phyloP scores from a whole-genome alignment of 2,888 invertebrate species.

The Trisateles emortualis region DNA sequence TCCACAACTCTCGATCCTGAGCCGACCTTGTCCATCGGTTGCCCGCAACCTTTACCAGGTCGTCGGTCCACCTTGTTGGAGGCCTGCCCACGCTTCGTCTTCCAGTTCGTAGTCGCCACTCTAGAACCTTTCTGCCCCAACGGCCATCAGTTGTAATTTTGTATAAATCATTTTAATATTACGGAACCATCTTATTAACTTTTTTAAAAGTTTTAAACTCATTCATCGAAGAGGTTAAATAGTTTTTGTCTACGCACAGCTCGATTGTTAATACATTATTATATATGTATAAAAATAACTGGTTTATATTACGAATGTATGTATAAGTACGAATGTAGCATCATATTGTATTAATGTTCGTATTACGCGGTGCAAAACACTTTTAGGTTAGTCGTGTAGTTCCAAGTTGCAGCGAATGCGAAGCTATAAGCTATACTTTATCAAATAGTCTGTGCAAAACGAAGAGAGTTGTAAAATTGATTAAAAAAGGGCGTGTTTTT shows the following conservation, averaged over 20 bases:
- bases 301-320: conserved; percentile 8
- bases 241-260: conserved; percentile 34
- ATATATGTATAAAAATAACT: conserved; percentile 17
- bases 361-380: not conserved
- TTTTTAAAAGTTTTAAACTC: conserved; percentile 26
- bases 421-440: not conserved
- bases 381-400: not conserved
- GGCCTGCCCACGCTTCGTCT: too few species aligned
- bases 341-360: conserved; percentile 7
- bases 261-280: conserved; percentile 16
- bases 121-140: too few species aligned
- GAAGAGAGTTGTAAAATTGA: not conserved
- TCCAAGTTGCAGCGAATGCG: not conserved
- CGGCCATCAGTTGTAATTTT: too few species aligned
- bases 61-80: too few species aligned
- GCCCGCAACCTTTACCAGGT: too few species aligned
- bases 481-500: too few species aligned
- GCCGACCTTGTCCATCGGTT: too few species aligned
- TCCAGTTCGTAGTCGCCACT: too few species aligned
- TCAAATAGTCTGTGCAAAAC: not conserved
- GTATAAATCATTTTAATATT: not conserved
- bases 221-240: conserved; percentile 23
- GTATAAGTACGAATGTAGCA: conserved; percentile 3
- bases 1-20: too few species aligned
- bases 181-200: conserved; percentile 32